A percentile compares a stretch with the other conserved stretches of the same genome.
Evolutionary conservation across 2,888 invertebrate species (phyloP).

Genomic region (Xestia rhomboidea): DNA sequence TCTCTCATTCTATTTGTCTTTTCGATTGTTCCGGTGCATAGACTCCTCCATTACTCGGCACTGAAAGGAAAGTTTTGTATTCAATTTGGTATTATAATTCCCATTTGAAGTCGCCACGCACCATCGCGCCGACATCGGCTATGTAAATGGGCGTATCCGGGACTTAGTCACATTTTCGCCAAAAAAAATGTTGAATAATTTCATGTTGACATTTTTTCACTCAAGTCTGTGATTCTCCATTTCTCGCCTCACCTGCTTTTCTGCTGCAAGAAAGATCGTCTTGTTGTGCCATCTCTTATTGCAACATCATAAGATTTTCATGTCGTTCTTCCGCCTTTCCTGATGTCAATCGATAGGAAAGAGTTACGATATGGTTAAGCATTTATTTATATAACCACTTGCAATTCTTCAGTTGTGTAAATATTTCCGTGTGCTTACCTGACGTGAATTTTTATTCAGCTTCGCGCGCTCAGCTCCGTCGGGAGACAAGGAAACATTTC

Average conservation of each 20-base stretch:
- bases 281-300: slow-evolving; percentile 3
- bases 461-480: slow-evolving; percentile 79
- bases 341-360: slow-evolving; percentile 61
- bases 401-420: slow-evolving; percentile 83
- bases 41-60: slow-evolving; percentile 90
- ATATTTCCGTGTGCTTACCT: slow-evolving; percentile 85
- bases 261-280: background rate
- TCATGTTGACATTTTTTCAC: slow-evolving; percentile 73
- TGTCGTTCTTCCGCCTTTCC: slow-evolving; percentile 35
- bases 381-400: slow-evolving; percentile 79
- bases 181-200: slow-evolving; percentile 83
- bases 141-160: slow-evolving; percentile 90
- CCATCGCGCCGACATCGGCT: slow-evolving; percentile 90
- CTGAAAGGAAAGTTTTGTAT: slow-evolving; percentile 91
- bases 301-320: slow-evolving; percentile 20
- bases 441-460: slow-evolving; percentile 88
- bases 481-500: slow-evolving; percentile 88
- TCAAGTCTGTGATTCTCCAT: slow-evolving; percentile 67
- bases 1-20: slow-evolving; percentile 90
- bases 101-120: slow-evolving; percentile 91
- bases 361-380: slow-evolving; percentile 67
- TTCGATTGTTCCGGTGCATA: slow-evolving; percentile 91
- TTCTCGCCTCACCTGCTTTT: slow-evolving; percentile 22
- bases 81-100: slow-evolving; percentile 92
- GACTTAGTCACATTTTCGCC: slow-evolving; percentile 87